phyloP scores from a whole-genome alignment of 1,140 invertebrate genomes.

The Phenacoccus solenopsis region DNA sequence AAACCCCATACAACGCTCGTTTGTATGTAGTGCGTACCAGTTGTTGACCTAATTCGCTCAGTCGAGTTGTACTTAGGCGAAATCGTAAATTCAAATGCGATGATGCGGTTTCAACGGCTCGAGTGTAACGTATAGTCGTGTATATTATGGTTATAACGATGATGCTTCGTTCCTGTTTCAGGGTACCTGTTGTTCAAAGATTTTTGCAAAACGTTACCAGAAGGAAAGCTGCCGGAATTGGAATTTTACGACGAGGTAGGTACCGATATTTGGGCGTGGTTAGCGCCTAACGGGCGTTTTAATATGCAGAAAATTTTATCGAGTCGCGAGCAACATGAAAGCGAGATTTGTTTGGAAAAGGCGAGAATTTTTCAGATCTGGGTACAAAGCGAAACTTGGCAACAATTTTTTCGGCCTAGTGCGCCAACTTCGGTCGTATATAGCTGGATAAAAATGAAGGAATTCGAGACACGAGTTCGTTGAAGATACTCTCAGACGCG shows the following conservation, averaged over 20 bases:
- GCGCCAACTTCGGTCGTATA: no score
- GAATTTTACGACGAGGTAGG: slow-evolving; percentile 99
- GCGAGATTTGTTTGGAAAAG: no score
- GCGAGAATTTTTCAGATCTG: no score
- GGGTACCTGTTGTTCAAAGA: slow-evolving; percentile 99
- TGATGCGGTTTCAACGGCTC: background rate
- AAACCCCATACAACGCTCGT: background rate
- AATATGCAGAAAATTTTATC: no score
- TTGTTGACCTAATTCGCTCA: background rate
- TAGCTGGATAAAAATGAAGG: no score
- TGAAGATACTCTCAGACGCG: no score
- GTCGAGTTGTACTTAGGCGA: background rate
- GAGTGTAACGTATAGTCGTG: background rate
- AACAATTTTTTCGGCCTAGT: no score
- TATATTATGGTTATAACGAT: background rate
- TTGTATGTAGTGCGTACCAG: background rate
- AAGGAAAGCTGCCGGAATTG: slow-evolving; percentile 92
- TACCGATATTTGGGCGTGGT: no score
- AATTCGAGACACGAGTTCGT: no score
- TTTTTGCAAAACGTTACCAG: slow-evolving; percentile 92
- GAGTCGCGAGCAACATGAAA: no score
- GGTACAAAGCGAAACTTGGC: no score
- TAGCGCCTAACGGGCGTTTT: no score
- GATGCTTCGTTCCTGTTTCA: slow-evolving; percentile 36
- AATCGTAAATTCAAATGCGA: background rate